These are phyloP conservation scores for Phymorhynchus buccinoides DNA, from an alignment of 1,140 invertebrate genomes.

Conservation along the genomic window DNA sequence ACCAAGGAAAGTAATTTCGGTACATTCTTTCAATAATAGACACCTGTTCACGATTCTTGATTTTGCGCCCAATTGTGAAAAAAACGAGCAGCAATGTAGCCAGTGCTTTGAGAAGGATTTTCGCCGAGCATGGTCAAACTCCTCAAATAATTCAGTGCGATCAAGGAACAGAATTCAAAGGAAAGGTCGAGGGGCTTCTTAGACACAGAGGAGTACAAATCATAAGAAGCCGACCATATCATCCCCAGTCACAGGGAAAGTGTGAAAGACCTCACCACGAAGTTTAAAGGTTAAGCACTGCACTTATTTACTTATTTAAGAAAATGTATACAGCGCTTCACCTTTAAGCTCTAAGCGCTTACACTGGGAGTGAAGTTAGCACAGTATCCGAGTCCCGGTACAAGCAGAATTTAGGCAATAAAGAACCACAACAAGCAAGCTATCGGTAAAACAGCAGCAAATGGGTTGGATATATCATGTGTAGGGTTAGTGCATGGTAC, in stretches of 20 bases:
- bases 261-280: conserved; percentile 1
- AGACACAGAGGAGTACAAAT: background rate
- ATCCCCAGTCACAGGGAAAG: conserved; percentile 21
- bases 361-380: too few species aligned
- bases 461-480: too few species aligned
- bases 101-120: background rate
- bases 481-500: too few species aligned
- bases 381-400: too few species aligned
- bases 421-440: too few species aligned
- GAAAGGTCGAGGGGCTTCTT: conserved; percentile 4
- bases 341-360: too few species aligned
- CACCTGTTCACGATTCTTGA: background rate
- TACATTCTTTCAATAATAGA: conserved; percentile 25
- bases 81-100: conserved; percentile 15
- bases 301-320: too few species aligned
- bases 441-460: too few species aligned
- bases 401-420: too few species aligned
- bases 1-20: background rate
- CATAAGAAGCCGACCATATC: background rate
- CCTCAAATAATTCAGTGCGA: conserved; percentile 21
- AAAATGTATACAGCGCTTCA: too few species aligned
- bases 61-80: background rate
- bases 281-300: too few species aligned
- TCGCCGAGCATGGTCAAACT: conserved; percentile 23
- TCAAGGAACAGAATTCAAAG: conserved; percentile 32